phyloP scores from a whole-genome alignment of 1,140 invertebrate genomes.

The Metopolophium dirhodum region DNA sequence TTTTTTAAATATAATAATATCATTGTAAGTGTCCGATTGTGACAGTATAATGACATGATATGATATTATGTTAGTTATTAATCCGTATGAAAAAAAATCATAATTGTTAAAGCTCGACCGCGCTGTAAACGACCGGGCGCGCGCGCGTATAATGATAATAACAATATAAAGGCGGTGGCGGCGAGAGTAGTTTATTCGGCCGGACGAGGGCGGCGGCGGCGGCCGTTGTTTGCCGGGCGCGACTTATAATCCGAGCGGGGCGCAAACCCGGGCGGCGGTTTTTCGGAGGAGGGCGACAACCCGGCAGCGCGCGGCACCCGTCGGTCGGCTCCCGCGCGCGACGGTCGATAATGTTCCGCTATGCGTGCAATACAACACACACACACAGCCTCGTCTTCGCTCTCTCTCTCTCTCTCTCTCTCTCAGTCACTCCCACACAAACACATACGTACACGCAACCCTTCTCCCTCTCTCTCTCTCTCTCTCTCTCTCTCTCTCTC shows the following conservation, averaged over 20 bases:
- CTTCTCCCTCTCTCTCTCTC: background rate
- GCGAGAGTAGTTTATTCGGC: background rate
- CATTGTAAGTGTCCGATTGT: too few relatives aligned
- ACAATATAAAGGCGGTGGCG: background rate
- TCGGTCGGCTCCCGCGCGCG: slow-evolving; percentile 26
- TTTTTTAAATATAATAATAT: too few relatives aligned
- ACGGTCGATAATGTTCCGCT: slow-evolving; percentile 53
- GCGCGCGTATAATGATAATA: background rate
- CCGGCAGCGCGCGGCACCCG: slow-evolving; percentile 52
- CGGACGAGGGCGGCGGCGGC: slow-evolving; percentile 19
- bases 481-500: background rate
- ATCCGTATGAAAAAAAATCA: background rate
- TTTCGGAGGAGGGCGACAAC: slow-evolving; percentile 19
- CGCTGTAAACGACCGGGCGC: background rate
- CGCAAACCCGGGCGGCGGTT: slow-evolving; percentile 39
- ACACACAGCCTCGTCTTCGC: background rate
- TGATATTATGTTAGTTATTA: background rate
- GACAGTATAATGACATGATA: background rate
- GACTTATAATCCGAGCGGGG: slow-evolving; percentile 48
- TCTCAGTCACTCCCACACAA: background rate
- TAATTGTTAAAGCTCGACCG: background rate
- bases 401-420: background rate
- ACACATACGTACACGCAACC: background rate
- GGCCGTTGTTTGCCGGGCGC: slow-evolving; percentile 31
- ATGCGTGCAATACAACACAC: slow-evolving; percentile 23